A percentile compares a stretch with the other conserved stretches of the same genome.
Evolutionary conservation across 2,888 invertebrate species (phyloP).

Genomic region (Cancer borealis): DNA sequence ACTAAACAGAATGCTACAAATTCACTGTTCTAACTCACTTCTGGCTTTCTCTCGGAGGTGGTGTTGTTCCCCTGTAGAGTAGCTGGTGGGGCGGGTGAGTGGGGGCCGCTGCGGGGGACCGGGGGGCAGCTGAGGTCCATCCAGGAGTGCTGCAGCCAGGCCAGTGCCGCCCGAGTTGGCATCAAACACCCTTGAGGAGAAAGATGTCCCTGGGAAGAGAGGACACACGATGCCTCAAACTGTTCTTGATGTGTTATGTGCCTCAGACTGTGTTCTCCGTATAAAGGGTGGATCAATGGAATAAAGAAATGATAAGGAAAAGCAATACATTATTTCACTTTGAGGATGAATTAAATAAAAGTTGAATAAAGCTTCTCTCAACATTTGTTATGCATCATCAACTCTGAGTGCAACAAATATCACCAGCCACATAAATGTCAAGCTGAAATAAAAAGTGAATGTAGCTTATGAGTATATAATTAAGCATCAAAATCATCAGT

Average conservation of each 20-base stretch:
- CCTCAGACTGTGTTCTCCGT: background rate
- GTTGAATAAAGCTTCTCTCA: background rate
- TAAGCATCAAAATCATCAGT: background rate
- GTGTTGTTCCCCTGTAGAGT: conserved; percentile 76
- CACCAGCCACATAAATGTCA: background rate
- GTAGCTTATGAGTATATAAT: background rate
- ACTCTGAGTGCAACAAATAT: background rate
- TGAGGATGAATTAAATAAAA: background rate
- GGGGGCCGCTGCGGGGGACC: conserved; percentile 75
- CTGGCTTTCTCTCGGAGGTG: conserved; percentile 76
- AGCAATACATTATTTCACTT: background rate
- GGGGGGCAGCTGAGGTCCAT: conserved; percentile 78
- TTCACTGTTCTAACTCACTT: conserved; percentile 60
- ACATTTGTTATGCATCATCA: background rate
- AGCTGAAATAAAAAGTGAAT: background rate
- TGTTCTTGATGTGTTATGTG: background rate
- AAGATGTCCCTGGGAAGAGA: conserved; percentile 72
- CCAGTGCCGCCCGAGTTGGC: conserved; percentile 79
- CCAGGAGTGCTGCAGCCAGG: conserved; percentile 84
- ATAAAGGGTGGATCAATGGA: background rate
- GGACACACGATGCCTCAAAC: conserved; percentile 17
- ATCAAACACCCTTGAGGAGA: conserved; percentile 73
- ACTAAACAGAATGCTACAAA: background rate
- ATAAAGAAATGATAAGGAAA: background rate
- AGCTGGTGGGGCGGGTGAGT: conserved; percentile 77